A percentile compares a stretch with the other conserved stretches of the same genome.
These are phyloP conservation scores for Theonella swinhoei DNA, from an alignment of 37 sponge, comb jelly and placozoan species.

Conservation along the genomic window DNA sequence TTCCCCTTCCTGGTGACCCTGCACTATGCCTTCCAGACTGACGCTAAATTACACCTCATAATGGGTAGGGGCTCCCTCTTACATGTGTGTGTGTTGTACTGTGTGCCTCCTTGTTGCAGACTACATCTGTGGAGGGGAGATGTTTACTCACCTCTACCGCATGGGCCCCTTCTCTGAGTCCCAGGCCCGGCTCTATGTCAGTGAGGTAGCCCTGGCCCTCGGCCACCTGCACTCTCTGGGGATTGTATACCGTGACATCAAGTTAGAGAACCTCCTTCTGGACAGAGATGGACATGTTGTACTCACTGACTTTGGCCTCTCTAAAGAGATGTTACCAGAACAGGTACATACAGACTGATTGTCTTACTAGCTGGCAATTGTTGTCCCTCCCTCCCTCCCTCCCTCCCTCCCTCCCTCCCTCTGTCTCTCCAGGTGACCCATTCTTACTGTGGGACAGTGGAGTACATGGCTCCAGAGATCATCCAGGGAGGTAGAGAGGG, in stretches of 20 bases:
- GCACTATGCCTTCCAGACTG: constrained; percentile 98
- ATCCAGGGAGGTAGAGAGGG: constrained; percentile 73
- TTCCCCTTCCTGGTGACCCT: constrained; percentile 96
- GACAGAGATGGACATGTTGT: constrained; percentile 92
- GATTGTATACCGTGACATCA: constrained; percentile 95
- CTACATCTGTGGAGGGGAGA: constrained; percentile 95
- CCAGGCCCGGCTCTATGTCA: constrained; percentile 80
- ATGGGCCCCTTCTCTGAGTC: constrained; percentile 80
- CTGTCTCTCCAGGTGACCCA: constrained; percentile 72
- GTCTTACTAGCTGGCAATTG: not conserved
- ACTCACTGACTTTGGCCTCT: constrained; percentile 96
- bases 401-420: not conserved
- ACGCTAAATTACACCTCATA: constrained; percentile 93
- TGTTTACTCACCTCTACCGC: constrained; percentile 95
- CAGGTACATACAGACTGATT: constrained; percentile 28
- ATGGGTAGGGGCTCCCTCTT: constrained; percentile 71
- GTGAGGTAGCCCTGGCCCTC: constrained; percentile 91
- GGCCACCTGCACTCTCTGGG: constrained; percentile 89
- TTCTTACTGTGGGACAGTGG: constrained; percentile 98
- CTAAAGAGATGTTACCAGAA: constrained; percentile 81
- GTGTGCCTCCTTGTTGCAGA: constrained; percentile 55
- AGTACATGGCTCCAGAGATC: constrained; percentile 99
- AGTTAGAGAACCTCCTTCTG: constrained; percentile 95
- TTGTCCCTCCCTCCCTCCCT: not conserved
- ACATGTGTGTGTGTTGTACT: not conserved